Base-by-base conservation (phyloP, 2,888 invertebrate species). In the Polyommatus iphigenia region DNA sequence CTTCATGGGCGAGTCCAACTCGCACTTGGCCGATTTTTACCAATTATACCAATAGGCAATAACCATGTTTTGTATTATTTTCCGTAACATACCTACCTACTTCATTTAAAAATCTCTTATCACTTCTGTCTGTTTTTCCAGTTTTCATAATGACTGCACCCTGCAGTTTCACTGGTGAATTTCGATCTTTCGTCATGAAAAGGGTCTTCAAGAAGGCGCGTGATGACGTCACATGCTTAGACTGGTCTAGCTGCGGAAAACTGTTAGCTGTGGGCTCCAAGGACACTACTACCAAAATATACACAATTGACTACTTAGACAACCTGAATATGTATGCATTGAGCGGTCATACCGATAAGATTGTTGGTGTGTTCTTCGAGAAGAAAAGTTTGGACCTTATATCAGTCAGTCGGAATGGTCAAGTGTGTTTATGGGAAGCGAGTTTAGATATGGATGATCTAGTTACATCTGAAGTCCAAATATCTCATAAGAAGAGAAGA, bases 161-260 rank as follows among this genome's bases (percentile, higher is more conserved):
- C 0, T 97, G 97, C 18, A 95, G 95, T 79, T 95, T 96, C 86
- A 96, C 96, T 0, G 97, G 97, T 10, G 96, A 98, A 87, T 98
- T 96, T 87, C 98, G 98, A 88, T 97, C 98, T 0, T 99, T 99
- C 88, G 93, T 96, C 15, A 95, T 99, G 95, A 96, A 97, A 85
- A 94, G 97, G 78, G 97, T 97, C 0, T 98, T 97, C 88, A 96
- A 96, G 84, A 97, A 97, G 75, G 95, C 98, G 0, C 96, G 95
- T 79, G 98, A 98, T 87, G 97, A 97, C 80, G 97, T 98, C 0
- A 97, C 97, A 0, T 98, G 97, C 86, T 86, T 99, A 3, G 97
- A 98, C 87, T 99, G 99, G 99, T 98, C 99, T 0, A 94, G 95
- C 29, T 99, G 99, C 90, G 99, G 99, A 0, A 97, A 96, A 85